Evolutionary conservation across 2,113 vertebrate genomes (phyloP), one percentile per base, ranked within the genome.

Genomic region (Myanophis thanlyinensis): DNA sequence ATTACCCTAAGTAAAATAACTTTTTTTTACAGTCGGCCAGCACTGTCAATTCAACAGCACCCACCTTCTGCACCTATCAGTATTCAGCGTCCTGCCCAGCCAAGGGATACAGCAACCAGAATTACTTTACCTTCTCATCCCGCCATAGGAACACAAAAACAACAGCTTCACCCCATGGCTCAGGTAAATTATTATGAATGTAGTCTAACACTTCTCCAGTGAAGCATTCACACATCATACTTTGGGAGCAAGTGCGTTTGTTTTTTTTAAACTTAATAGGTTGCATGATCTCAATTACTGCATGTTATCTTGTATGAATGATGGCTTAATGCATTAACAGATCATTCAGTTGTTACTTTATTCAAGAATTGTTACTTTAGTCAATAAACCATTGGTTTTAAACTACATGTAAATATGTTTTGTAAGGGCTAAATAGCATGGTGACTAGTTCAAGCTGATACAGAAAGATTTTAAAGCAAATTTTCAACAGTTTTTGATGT

Each of bases 41-140:
- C 98, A 0, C 95, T 99, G 94, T 98, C 99, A 25, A 98, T 99
- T 96, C 99, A 99, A 96, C 97, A 97, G 96, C 98, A 98, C 92
- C 97, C 98, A 0, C 98, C 99, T 1, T 98, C 98, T 1, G 97
- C 98, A 88, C 97, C 98, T 0, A 98, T 99, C 94, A 99, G 98
- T 94, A 99, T 99, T 95, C 99, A 99, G 96, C 98, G 99, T 93
- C 98, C 98, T 46, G 98, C 98, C 0, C 97, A 98, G 30, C 97
- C 98, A 0, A 97, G 99, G 6, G 99, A 99, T 89, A 95, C 98
- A 0, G 97, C 98, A 0, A 98, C 98, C 0, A 98, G 99, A 18
- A 99, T 99, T 95, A 99, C 98, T 0, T 97, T 99, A 59, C 99
- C 99, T 0, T 99, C 99, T 0, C 98, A 99, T 95, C 98, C 99